Evolutionary conservation across 1,140 invertebrate genomes (phyloP), one percentile per base, ranked within the genome.

Genomic region (Drosophila nebulosa): DNA sequence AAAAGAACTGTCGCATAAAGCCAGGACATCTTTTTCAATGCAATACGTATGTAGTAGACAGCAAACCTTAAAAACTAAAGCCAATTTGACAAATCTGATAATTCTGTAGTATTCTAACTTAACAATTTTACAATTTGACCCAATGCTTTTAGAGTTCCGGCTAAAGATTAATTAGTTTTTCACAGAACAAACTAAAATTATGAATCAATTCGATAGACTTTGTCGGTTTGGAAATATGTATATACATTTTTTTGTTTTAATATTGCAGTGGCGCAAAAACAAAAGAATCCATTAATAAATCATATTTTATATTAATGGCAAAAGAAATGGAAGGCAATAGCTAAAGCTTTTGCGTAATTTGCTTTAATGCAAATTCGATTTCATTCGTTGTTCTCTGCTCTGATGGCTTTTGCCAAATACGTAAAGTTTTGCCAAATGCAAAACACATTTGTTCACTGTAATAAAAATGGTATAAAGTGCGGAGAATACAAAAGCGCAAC

Each of bases 371-470:
- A 62, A 78, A 70, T 78, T 63, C 16, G 39, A 67, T 71, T 69
- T 57, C 3, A 72, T 24, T 68, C 36, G 24, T 14, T 63, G 39
- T 36, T 46, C 21, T 32, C 26, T 51, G 36, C 12, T 27, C 18
- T 69, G 51, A 78, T 78, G 61, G 69, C 58, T 70, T 79, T 66
- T 63, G 67, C 72, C 77, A 76, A 79, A 79, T 79, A 79, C 55
- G 56, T 64, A 53, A 53, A 70, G 52, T 27, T 50, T 58, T 72
- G 62, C 62, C 61, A 58, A 66, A 52, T 55, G 53, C 36, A 60
- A 59, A 64, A 74, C 72, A 18, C 64, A 64, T 42, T 51, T 60
- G 32, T 6, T 50, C 53, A 69, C 42, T 36, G 55, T 36, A 74
- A 65, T 70, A 70, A 74, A 74, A 71, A 7, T 56, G 39, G 66